Base-by-base conservation (phyloP, 1,140 invertebrate genomes). In the Penaeus indicus region DNA sequence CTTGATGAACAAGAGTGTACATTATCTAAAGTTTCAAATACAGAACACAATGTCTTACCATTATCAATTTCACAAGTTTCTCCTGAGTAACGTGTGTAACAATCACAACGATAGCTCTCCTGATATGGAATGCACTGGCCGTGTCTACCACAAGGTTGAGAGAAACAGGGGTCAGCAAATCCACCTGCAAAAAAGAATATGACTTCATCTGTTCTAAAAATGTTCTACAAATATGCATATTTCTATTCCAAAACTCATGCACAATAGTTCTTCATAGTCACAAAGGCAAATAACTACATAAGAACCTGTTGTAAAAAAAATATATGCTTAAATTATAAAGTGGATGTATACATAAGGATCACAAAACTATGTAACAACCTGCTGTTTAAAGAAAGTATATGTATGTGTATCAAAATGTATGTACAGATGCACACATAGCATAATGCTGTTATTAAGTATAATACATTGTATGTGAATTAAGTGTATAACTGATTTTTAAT, bases 1-100 rank as follows among this genome's bases (percentile, higher is more conserved):
- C 47, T 86, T 60, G 0, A n/a, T 84, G 0, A n/a, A n/a, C 25
- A 84, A 32, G 62, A 77, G 62, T 84, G 21, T 25, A 32, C 32
- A 32, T 22, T 0, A 84, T 3, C 4, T 16, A 25, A 42, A 84
- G 62, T 84, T 62, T 22, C 32, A 54, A 22, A 77, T 77, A 77
- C 3, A 10, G 0, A 0, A 11, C 21, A 21, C 1, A 67, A 54
- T 27, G 47, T 22, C 93, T 93, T 93, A 95, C 94, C 94, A 92
- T 93, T 94, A 92, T 97, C 96, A 92, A 95, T 94, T 92, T 97
- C 95, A 93, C 97, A 97, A 93, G 97, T 97, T 93, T 96, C 96
- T 89, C 97, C 96, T 85, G 95, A 95, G 92, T 96, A 97, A 79
- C 96, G 94, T 54, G 96, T 94, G 75, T 95, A 94, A 93, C 96